These are phyloP conservation scores for Eupeodes luniger DNA, from an alignment of 2,888 invertebrate species.

Conservation along the genomic window DNA sequence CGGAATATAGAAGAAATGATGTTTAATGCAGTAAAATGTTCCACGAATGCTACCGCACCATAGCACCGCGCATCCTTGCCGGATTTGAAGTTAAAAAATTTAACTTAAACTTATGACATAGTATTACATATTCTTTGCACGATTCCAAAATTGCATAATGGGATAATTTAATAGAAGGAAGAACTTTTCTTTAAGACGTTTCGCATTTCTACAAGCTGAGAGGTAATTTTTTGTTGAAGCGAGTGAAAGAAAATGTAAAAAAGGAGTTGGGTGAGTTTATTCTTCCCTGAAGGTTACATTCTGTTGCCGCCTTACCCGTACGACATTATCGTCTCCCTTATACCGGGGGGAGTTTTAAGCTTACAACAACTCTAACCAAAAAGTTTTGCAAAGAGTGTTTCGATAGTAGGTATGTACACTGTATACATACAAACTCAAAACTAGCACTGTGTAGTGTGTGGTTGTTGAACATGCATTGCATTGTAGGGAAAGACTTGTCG, in stretches of 20 bases:
- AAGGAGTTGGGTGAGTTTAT: constrained; percentile 37
- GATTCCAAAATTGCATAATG: constrained; percentile 80
- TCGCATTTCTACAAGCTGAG: constrained; percentile 62
- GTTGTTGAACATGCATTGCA: constrained; percentile 72
- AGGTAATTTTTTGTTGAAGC: constrained; percentile 35
- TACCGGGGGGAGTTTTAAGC: constrained; percentile 59
- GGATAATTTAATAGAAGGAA: constrained; percentile 79
- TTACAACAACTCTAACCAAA: constrained; percentile 69
- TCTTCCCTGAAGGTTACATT: constrained; percentile 51
- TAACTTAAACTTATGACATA: constrained; percentile 73
- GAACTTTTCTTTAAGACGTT: constrained; percentile 68
- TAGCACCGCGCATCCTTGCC: constrained; percentile 16
- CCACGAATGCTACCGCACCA: constrained; percentile 41
- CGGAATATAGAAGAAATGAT: constrained; percentile 46
- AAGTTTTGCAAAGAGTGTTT: constrained; percentile 62
- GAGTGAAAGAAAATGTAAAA: constrained; percentile 33
- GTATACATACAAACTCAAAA: constrained; percentile 11
- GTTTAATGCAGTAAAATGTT: constrained; percentile 66
- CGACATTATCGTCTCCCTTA: constrained; percentile 67
- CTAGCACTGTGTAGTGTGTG: constrained; percentile 44
- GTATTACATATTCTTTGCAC: constrained; percentile 78
- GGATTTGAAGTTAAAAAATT: constrained; percentile 61
- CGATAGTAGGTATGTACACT: not conserved
- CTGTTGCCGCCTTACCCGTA: constrained; percentile 48
- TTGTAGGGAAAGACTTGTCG: constrained; percentile 65